Base-by-base conservation (phyloP, 2,888 invertebrate species). In the Chorisops tibialis region DNA sequence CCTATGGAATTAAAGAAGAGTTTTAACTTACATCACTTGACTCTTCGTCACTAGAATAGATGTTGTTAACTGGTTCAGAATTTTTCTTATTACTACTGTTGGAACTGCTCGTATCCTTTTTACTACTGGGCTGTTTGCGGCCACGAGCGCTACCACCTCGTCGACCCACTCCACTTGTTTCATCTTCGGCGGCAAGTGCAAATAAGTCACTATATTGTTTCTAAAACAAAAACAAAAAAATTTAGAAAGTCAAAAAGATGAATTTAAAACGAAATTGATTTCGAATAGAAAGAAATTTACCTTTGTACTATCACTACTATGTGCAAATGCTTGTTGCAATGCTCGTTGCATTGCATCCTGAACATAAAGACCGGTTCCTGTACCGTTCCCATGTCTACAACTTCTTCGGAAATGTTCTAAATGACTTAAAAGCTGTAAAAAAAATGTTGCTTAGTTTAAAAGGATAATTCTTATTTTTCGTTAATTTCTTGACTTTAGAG, bases 281-380 rank as follows among this genome's bases (percentile, higher is more conserved):
- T n/a, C n/a, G n/a, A n/a, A n/a, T n/a, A n/a, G n/a, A n/a, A n/a
- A n/a, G n/a, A n/a, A n/a, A n/a, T n/a, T n/a, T 78, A 84, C 85
- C 81, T 92, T 89, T 79, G 93, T 87, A 70, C 87, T 85, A 77
- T 96, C 96, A 72, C 85, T 91, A 76, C 93, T 90, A 71, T 92
- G 88, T 64, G 87, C 87, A 76, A 93, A 93, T 22, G 94, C 91
- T 69, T 90, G 88, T 72, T 93, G 91, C 67, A 97, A 80, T 37
- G 96, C 93, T 73, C 91, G 86, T 78, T 95, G 96, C 87, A 97
- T 91, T 70, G 87, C 87, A 75, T 95, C 94, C 78, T 91, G 86
- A 68, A 90, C 91, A 77, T 93, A 93, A 73, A 96, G 85, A 63
- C 86, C 87, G 77, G 87, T 85, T 67, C 87, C 87, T 66, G 87